phyloP scores from a whole-genome alignment of 1,140 invertebrate species.

The Elysia chlorotica region DNA sequence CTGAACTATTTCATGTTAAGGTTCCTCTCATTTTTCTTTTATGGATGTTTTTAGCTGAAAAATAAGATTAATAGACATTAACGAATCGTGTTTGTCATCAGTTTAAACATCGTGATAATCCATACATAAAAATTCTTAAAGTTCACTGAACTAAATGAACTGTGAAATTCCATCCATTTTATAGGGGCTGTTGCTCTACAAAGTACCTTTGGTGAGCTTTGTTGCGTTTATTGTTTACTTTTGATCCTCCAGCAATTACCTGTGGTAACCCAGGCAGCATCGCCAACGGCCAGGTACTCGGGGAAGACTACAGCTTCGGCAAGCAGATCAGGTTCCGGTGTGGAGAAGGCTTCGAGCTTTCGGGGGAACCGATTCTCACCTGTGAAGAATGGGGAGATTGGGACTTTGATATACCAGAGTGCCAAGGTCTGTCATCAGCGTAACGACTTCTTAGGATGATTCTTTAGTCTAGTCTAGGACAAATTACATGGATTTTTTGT shows the following conservation, averaged over 20 bases:
- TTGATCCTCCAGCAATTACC: constrained; percentile 74
- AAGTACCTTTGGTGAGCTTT: not conserved
- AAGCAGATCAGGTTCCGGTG: constrained; percentile 62
- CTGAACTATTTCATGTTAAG: no score
- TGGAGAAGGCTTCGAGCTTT: constrained; percentile 73
- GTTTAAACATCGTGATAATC: no score
- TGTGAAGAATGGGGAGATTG: constrained; percentile 67
- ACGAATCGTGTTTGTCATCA: no score
- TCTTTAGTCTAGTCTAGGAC: no score
- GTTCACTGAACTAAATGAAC: no score
- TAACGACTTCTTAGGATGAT: not conserved
- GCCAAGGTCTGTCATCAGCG: constrained; percentile 38
- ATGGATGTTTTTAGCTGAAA: no score
- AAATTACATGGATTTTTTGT: no score
- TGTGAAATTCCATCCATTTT: no score
- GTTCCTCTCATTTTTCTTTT: no score
- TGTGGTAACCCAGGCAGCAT: constrained; percentile 83
- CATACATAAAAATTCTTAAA: no score
- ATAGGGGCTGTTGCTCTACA: no score
- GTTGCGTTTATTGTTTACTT: not conserved
- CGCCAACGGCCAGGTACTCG: constrained; percentile 78
- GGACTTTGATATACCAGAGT: constrained; percentile 49
- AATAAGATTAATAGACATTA: no score
- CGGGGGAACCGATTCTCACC: constrained; percentile 69
- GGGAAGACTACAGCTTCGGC: constrained; percentile 69